These are phyloP conservation scores for Nesogale talazaci DNA, from an alignment of 2,113 vertebrate genomes.

Conservation along the genomic window DNA sequence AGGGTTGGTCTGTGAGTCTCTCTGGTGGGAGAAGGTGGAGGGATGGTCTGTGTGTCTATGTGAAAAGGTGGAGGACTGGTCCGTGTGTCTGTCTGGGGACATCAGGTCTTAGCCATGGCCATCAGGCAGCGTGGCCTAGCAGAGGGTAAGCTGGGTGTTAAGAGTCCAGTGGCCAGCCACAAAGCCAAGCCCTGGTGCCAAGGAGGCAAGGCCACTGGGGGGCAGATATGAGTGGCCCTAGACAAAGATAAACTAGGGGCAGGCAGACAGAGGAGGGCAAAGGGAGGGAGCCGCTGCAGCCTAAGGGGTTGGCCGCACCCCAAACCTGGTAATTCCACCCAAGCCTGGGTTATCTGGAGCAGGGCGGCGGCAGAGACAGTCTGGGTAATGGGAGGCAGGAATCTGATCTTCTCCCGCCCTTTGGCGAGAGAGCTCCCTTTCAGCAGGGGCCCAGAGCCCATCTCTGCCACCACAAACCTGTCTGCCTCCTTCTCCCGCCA, in stretches of 20 bases:
- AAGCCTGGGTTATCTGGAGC: conserved; percentile 62
- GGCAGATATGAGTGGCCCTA: neutral
- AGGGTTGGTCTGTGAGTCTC: too few relatives aligned
- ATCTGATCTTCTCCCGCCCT: conserved; percentile 65
- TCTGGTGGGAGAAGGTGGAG: neutral
- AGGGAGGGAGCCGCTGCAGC: conserved; percentile 12
- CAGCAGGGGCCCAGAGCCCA: conserved; percentile 42
- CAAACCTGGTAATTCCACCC: conserved; percentile 80
- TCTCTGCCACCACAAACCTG: conserved; percentile 66
- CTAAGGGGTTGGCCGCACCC: conserved; percentile 60
- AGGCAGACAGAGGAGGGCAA: neutral
- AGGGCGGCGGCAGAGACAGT: conserved; percentile 64
- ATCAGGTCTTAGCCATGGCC: neutral
- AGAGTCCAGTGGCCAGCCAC: neutral
- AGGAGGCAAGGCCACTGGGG: neutral
- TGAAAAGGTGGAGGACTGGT: neutral
- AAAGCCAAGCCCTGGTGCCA: neutral
- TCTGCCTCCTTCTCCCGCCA: conserved; percentile 74
- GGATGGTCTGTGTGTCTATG: neutral
- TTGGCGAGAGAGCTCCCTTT: conserved; percentile 48
- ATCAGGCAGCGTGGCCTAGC: neutral
- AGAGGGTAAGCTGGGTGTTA: neutral
- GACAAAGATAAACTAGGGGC: conserved; percentile 33
- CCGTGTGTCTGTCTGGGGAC: neutral
- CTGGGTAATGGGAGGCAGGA: conserved; percentile 61